Conservation (phyloP, 2,113 vertebrate genomes). For the Tupaia tana region DNA sequence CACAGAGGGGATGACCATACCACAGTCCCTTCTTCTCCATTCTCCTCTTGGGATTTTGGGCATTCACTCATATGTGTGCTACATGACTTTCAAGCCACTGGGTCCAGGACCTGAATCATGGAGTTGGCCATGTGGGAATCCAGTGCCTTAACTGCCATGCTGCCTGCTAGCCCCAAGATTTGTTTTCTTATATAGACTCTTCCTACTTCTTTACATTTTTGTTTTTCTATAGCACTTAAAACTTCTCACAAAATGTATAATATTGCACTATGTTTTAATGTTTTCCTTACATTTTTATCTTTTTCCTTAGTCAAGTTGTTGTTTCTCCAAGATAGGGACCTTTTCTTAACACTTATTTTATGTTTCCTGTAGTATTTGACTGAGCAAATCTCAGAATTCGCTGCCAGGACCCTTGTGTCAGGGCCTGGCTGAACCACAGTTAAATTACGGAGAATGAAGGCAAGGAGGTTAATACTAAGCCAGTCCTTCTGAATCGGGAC, state of each 20-base stretch:
- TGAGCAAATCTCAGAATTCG: not conserved
- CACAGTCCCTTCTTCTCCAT: too few relatives aligned
- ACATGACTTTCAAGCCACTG: too few relatives aligned
- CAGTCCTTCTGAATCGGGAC: not conserved
- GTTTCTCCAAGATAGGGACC: not conserved
- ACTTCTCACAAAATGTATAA: not conserved
- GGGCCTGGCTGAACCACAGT: not conserved
- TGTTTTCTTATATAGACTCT: not conserved
- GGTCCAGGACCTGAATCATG: too few relatives aligned
- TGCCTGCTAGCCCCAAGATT: not conserved
- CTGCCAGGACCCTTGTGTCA: not conserved
- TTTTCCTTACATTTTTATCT: not conserved
- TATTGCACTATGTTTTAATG: not conserved
- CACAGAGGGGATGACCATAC: too few relatives aligned
- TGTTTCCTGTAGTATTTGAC: not conserved
- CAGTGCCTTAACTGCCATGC: too few relatives aligned
- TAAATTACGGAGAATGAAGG: not conserved
- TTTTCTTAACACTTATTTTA: slow-evolving; percentile 2
- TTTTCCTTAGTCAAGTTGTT: not conserved
- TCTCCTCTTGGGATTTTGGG: too few relatives aligned
- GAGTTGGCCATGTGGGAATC: too few relatives aligned
- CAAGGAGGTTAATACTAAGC: not conserved
- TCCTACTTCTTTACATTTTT: not conserved
- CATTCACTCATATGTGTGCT: too few relatives aligned
- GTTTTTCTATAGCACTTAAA: not conserved